phyloP scores from a whole-genome alignment of 2,113 vertebrate species.

The Dascyllus trimaculatus region DNA sequence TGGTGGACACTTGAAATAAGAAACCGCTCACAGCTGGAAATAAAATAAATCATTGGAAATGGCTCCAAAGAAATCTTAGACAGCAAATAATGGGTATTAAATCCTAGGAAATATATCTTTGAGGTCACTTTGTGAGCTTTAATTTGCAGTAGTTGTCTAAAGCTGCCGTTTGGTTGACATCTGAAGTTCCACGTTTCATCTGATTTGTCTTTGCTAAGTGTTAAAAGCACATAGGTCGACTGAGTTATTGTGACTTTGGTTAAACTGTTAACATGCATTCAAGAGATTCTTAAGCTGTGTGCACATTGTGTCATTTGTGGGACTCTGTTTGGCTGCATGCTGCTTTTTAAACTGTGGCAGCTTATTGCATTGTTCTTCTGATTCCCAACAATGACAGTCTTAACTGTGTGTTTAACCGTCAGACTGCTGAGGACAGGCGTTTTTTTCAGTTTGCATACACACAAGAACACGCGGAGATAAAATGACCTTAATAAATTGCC shows the following conservation, averaged over 20 bases:
- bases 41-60: too few relatives aligned
- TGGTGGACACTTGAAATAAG: too few relatives aligned
- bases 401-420: slow-evolving; percentile 23
- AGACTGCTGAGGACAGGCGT: slow-evolving; percentile 53
- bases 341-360: slow-evolving; percentile 30
- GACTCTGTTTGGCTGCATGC: background rate
- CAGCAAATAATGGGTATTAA: too few relatives aligned
- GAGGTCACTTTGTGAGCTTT: too few relatives aligned
- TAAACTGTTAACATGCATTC: background rate
- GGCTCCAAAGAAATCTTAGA: too few relatives aligned
- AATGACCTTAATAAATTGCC: background rate
- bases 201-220: background rate
- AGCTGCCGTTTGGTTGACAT: too few relatives aligned
- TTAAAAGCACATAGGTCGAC: background rate
- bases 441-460: slow-evolving; percentile 17
- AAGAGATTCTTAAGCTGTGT: background rate
- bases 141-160: too few relatives aligned
- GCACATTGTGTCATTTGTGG: background rate
- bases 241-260: background rate
- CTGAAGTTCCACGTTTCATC: too few relatives aligned
- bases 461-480: background rate
- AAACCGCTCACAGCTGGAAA: too few relatives aligned
- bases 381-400: slow-evolving; percentile 39
- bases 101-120: too few relatives aligned
- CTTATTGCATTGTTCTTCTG: slow-evolving; percentile 23